A percentile compares a stretch with the other conserved stretches of the same genome.
Conservation (phyloP, 1,140 invertebrate species). For the Anoplophora glabripennis region DNA sequence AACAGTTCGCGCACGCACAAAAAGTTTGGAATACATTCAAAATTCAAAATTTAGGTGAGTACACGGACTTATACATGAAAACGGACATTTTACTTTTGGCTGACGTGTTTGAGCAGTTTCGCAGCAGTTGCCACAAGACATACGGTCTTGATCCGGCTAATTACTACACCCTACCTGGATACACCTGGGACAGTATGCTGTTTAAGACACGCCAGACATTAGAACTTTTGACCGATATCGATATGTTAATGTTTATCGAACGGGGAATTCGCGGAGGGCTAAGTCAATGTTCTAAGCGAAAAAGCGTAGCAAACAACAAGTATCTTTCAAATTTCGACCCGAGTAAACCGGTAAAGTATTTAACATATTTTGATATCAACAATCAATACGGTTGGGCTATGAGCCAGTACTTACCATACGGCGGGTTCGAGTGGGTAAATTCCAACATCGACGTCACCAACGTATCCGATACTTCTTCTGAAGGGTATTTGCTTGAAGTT, state of each 20-base stretch:
- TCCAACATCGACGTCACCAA: conserved; percentile 33
- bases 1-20: conserved; percentile 45
- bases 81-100: no score
- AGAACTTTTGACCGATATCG: conserved; percentile 45
- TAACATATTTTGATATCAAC: no score
- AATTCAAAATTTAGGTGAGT: conserved; percentile 44
- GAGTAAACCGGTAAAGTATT: conserved; percentile 39
- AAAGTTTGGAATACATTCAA: conserved; percentile 50
- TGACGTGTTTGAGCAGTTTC: no score
- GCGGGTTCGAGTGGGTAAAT: conserved; percentile 49
- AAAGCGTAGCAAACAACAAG: conserved; percentile 42
- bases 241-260: no score
- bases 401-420: conserved; percentile 46
- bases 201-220: conserved; percentile 37
- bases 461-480: no score
- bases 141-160: conserved; percentile 41
- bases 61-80: conserved; percentile 38
- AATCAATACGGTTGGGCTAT: no score
- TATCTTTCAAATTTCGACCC: conserved; percentile 47
- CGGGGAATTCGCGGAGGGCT: no score
- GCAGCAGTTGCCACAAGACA: no score
- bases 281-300: no score
- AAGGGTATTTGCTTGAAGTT: no score
- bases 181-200: conserved; percentile 36
- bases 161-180: conserved; percentile 42